Evolutionary conservation across 2,113 vertebrate species (phyloP).

Genomic region (Mesitornis unicolor): DNA sequence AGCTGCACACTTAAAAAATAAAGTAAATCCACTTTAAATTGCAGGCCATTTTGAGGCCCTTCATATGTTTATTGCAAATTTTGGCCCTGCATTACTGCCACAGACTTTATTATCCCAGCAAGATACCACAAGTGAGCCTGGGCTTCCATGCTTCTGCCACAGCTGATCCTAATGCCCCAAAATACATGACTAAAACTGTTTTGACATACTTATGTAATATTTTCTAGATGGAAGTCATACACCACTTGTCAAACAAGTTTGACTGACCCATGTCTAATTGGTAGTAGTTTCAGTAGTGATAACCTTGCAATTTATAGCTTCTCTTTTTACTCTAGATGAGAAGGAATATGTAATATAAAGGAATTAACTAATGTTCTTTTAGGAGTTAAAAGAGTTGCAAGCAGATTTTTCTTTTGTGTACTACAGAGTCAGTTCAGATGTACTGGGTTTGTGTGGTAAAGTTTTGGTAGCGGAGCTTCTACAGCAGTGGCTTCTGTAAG

Average conservation of each 20-base stretch:
- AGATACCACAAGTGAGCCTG: not conserved
- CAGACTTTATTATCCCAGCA: not conserved
- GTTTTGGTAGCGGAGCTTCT: no score
- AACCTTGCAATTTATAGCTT: not conserved
- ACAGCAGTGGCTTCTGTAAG: no score
- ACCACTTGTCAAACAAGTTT: not conserved
- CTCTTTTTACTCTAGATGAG: not conserved
- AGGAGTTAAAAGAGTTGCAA: not conserved
- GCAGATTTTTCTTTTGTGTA: accelerated
- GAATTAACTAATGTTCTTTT: not conserved
- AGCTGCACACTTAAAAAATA: not conserved
- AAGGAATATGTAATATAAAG: not conserved
- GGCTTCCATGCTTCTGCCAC: not conserved
- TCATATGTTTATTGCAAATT: not conserved
- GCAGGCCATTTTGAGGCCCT: not conserved
- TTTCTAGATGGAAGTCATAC: not conserved
- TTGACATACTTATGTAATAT: not conserved
- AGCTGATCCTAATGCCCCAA: not conserved
- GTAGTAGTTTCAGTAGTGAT: not conserved
- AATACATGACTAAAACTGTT: not conserved
- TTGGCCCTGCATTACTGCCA: not conserved
- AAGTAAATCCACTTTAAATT: not conserved
- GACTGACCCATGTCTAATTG: not conserved
- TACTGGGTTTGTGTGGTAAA: no score
- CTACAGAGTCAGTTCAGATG: not conserved